Conservation (phyloP, 2,888 invertebrate genomes). For the Dicranocentrus wangi region DNA sequence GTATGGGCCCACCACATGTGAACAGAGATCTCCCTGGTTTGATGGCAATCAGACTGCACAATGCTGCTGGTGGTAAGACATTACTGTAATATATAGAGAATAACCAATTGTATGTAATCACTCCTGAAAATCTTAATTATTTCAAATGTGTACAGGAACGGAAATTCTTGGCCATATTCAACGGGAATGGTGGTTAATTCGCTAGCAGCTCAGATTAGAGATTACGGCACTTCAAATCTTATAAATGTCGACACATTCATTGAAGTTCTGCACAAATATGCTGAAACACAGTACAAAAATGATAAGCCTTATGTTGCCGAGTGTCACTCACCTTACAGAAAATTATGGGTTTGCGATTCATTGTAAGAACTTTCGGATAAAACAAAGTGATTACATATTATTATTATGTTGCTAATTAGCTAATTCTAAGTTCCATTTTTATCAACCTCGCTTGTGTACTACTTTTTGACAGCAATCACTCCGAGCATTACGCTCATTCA, state of each 20-base stretch:
- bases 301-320: slow-evolving; percentile 71
- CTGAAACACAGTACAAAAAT: slow-evolving; percentile 70
- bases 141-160: too few species aligned
- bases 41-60: slow-evolving; percentile 71
- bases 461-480: slow-evolving; percentile 60
- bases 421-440: background rate
- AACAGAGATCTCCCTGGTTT: slow-evolving; percentile 68
- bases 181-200: slow-evolving; percentile 66
- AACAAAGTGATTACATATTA: too few species aligned
- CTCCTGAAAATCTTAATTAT: too few species aligned
- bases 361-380: slow-evolving; percentile 63
- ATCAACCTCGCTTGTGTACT: background rate
- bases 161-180: slow-evolving; percentile 72
- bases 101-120: background rate
- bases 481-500: slow-evolving; percentile 72
- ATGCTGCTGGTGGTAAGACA: slow-evolving; percentile 71
- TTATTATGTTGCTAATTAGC: too few species aligned
- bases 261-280: slow-evolving; percentile 67
- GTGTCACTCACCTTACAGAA: slow-evolving; percentile 68
- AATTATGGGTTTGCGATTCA: slow-evolving; percentile 71
- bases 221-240: slow-evolving; percentile 56
- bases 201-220: slow-evolving; percentile 65
- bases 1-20: slow-evolving; percentile 70
- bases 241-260: slow-evolving; percentile 63
- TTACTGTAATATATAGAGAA: background rate